Conservation (phyloP, 1,140 invertebrate species). For the Papilio helenus region DNA sequence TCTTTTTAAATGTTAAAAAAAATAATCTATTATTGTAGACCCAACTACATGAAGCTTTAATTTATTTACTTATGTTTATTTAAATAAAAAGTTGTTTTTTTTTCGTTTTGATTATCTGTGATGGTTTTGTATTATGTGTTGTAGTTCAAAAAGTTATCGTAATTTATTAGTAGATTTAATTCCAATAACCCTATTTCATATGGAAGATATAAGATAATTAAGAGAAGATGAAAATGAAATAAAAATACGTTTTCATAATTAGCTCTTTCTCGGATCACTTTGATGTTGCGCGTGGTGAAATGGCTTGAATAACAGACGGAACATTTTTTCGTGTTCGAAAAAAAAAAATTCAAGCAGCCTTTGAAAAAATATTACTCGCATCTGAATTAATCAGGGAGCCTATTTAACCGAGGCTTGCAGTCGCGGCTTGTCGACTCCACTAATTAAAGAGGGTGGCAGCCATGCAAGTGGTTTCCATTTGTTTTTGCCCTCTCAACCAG, state of each 20-base stretch:
- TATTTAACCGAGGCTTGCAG: conserved; percentile 34
- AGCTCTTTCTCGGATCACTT: neutral
- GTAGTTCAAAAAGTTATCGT: too few species aligned
- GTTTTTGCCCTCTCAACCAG: conserved; percentile 49
- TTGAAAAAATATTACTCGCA: conserved; percentile 35
- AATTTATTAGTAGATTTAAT: too few species aligned
- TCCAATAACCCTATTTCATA: neutral
- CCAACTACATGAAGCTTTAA: too few species aligned
- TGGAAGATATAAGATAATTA: neutral
- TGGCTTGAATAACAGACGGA: conserved; percentile 11
- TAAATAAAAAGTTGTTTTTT: too few species aligned
- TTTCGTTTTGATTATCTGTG: too few species aligned
- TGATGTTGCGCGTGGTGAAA: conserved; percentile 4
- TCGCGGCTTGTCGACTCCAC: conserved; percentile 45
- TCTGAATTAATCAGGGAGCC: conserved; percentile 38
- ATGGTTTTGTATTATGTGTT: too few species aligned
- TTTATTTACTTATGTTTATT: too few species aligned
- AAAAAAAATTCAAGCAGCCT: conserved; percentile 14
- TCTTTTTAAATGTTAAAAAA: too few species aligned
- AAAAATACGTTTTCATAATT: neutral
- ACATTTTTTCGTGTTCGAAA: conserved; percentile 29
- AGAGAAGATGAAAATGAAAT: neutral
- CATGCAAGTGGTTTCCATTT: conserved; percentile 57
- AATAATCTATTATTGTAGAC: too few species aligned
- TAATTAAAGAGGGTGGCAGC: conserved; percentile 66